These are phyloP conservation scores for Thamnaconus septentrionalis DNA, from an alignment of 2,113 vertebrate species.

Conservation along the genomic window DNA sequence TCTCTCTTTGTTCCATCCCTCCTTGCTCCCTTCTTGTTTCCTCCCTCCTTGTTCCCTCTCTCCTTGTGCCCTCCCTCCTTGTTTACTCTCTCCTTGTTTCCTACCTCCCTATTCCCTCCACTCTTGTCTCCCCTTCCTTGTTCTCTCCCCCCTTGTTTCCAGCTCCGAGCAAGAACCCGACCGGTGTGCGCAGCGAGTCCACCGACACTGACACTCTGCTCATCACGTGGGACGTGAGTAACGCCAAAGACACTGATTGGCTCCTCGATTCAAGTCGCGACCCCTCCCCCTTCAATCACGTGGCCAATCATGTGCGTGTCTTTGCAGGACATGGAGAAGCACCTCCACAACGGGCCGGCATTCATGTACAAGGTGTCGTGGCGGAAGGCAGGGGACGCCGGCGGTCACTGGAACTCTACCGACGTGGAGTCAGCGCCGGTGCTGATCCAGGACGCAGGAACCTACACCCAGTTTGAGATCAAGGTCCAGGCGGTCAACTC, in stretches of 20 bases:
- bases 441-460: constrained; percentile 73
- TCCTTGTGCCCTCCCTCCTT: too few relatives aligned
- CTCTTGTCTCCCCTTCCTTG: too few relatives aligned
- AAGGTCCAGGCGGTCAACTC: constrained; percentile 83
- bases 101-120: not conserved
- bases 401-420: constrained; percentile 62
- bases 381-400: constrained; percentile 51
- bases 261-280: too few relatives aligned
- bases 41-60: too few relatives aligned
- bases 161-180: constrained; percentile 80
- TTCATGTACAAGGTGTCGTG: constrained; percentile 84
- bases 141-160: not conserved
- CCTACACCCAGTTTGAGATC: constrained; percentile 83
- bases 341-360: constrained; percentile 71
- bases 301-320: not conserved
- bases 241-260: too few relatives aligned
- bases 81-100: not conserved
- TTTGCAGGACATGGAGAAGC: constrained; percentile 77
- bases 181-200: constrained; percentile 78
- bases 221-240: constrained; percentile 84
- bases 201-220: constrained; percentile 76
- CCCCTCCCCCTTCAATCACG: not conserved
- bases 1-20: too few relatives aligned
- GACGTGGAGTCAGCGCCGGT: constrained; percentile 62
- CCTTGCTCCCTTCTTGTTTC: too few relatives aligned